Evolutionary conservation across 2,888 invertebrate genomes (phyloP), one percentile per base, ranked within the genome.

Genomic region (Rhagonycha lutea): DNA sequence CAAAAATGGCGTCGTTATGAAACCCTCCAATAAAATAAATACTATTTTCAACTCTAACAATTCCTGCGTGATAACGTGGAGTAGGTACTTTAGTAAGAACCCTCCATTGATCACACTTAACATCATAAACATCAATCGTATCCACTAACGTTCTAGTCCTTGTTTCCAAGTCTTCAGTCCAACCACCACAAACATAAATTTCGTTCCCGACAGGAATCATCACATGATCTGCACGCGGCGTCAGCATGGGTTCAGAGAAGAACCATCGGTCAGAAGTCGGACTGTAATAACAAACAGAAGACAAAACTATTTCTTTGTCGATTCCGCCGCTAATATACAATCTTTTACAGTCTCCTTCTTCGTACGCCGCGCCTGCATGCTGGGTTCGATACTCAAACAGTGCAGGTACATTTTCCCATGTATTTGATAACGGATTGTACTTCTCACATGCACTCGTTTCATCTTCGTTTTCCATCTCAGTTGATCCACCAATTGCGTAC

Each of bases 11-110:
- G 81, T 92, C 91, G 63, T 91, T 91, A 74, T 91, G 90, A 84
- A 93, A 91, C 0, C 94, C 94, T 11, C 94, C 94, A 77, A 94
- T 91, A 80, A 94, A 91, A 83, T 92, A 92, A 65, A 94, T 90
- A 83, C 91, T 90, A 18, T 89, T 87, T 29, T 90, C 89, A 14
- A 92, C 89, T 23, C 91, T 89, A 7, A 92, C 91, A 69, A 93
- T 91, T 2, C 93, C 93, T 0, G 93, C 91, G 82, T 93, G 93
- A 83, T 92, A 93, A 70, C 93, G 88, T 1, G 93, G 92, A 0
- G 91, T 91, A 2, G 93, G 93, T 70, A 93, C 89, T 69, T 87
- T 87, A 0, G 92, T 91, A 62, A 93, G 89, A 14, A 90, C 88
- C 75, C 88, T 87, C 94, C 94, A 94, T 2, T 87, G 83, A 81